Base-by-base conservation (phyloP, 2,888 invertebrate species). In the Ariolimax columbianus region DNA sequence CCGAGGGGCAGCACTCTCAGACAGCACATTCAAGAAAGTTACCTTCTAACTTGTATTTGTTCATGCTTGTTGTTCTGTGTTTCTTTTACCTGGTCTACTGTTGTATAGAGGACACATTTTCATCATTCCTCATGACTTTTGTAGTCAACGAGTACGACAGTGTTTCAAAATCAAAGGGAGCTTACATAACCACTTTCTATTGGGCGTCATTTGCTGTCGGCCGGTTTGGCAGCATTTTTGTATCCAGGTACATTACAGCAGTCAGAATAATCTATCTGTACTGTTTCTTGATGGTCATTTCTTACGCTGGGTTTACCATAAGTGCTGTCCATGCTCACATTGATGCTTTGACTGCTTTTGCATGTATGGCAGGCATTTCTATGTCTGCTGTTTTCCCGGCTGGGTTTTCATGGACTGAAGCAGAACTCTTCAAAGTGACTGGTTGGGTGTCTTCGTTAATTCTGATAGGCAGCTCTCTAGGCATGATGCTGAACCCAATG, bases 181-280 rank as follows among this genome's bases (percentile, higher is more conserved):
- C 93, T 1, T 89, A 91, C 59, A 85, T 94, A 2, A 92, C 93
- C 0, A 92, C 94, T 7, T 89, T 93, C 0, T 94, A 93, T 87
- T 95, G 94, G 94, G 94, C 93, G 0, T 90, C 93, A 4, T 94
- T 94, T 89, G 93, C 94, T 0, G 88, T 91, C 4, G 92, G 91
- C 6, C 90, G 94, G 17, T 92, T 93, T 78, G 86, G 91, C 6
- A 92, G 93, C 51, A 93, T 94, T n/a, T 91, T 93, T 79, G 87
- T 93, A 33, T 91, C 94, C 0, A 90, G 91, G 26, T 92, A 91
- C 73, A 85, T 94, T 19, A 90, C 89, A 66, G 92, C 93, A 4
- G 89, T 91, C 3, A 89, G 89, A 36, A 66, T 83, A 23, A 47
- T 88, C 14, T 51, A 72, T 36, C 72, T 87, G 19, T 82, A 83